phyloP scores from a whole-genome alignment of 92 coral and sea anemone species.

The Isaurus tuberculatus region DNA sequence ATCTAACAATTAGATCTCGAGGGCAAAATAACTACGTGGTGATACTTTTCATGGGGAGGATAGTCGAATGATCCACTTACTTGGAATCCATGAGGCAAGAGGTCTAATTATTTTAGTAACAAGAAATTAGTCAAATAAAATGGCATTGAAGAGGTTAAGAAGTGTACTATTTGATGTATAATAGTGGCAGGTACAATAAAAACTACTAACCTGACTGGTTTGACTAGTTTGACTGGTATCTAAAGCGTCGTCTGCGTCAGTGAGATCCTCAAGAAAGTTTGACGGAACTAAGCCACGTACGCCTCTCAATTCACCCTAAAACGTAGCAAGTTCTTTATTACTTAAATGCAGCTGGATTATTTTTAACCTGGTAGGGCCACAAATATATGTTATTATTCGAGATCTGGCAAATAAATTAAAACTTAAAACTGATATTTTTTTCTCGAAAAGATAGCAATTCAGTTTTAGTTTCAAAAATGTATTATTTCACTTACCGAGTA shows the following conservation, averaged over 20 bases:
- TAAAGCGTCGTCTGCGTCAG: constrained; percentile 54
- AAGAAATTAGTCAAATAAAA: too few species aligned
- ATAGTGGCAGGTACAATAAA: not conserved
- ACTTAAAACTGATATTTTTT: too few species aligned
- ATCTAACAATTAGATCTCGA: too few species aligned
- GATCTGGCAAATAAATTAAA: too few species aligned
- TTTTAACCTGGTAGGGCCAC: not conserved
- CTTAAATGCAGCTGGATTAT: not conserved
- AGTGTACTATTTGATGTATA: too few species aligned
- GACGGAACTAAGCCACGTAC: constrained; percentile 98
- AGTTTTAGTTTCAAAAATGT: not conserved
- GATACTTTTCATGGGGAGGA: too few species aligned
- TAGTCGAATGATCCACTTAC: too few species aligned
- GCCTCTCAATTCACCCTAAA: constrained; percentile 92
- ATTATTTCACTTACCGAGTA: constrained; percentile 63
- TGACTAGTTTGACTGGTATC: constrained; percentile 55
- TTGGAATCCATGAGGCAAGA: too few species aligned
- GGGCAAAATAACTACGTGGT: too few species aligned
- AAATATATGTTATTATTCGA: not conserved
- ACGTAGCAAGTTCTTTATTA: not conserved
- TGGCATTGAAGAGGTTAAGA: too few species aligned
- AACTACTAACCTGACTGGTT: constrained; percentile 51
- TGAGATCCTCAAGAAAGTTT: constrained; percentile 82
- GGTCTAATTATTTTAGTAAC: too few species aligned
- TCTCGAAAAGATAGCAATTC: not conserved